These are phyloP conservation scores for Elysia chlorotica DNA, from an alignment of 1,140 invertebrate species.

Conservation along the genomic window DNA sequence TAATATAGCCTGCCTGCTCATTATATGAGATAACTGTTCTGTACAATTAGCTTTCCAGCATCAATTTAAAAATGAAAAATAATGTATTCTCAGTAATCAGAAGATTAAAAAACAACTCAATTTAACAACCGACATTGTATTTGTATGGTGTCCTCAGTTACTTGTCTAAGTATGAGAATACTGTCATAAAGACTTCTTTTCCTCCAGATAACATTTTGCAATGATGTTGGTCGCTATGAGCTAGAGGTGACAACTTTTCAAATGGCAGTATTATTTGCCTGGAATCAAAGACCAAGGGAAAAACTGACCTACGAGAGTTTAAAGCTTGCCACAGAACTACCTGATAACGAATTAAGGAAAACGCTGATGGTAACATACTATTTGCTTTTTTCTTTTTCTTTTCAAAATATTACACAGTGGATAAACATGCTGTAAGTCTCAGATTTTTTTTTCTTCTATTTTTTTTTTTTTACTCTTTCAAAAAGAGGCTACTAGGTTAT, in stretches of 20 bases:
- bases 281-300: conserved; percentile 92
- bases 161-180: no score
- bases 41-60: no score
- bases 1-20: no score
- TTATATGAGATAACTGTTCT: no score
- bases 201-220: conserved; percentile 87
- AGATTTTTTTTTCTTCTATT: not conserved
- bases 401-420: not conserved
- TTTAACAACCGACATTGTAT: no score
- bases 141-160: no score
- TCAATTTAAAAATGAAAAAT: no score
- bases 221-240: conserved; percentile 90
- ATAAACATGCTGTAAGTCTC: not conserved
- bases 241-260: conserved; percentile 99
- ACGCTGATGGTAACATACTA: conserved; percentile 81
- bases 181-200: no score
- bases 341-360: conserved; percentile 91
- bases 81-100: no score
- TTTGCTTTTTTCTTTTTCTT: not conserved
- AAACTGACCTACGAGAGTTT: conserved; percentile 95
- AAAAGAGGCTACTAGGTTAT: no score
- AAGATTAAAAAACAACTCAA: no score
- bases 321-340: conserved; percentile 92
- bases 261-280: conserved; percentile 99
- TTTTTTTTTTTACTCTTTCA: not conserved